These are phyloP conservation scores for Sinosuthora webbiana DNA, from an alignment of 2,113 vertebrate genomes.

Conservation along the genomic window DNA sequence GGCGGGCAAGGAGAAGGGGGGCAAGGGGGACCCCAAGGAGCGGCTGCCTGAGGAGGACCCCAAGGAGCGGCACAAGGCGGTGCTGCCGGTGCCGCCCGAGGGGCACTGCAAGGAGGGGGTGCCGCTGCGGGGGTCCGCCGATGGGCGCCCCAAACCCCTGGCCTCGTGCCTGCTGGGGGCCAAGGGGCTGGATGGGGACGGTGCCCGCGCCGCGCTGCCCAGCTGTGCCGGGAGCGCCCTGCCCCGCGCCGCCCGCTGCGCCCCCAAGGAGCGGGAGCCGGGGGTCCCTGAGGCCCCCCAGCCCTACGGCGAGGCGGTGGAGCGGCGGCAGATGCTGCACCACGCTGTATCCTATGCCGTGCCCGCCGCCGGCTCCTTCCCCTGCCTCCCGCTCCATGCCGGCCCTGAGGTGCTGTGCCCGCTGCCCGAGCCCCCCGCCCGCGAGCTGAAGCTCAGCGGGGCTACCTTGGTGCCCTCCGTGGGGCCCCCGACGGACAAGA, in stretches of 20 bases:
- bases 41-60: constrained; percentile 79
- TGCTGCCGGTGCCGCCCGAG: constrained; percentile 73
- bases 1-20: constrained; percentile 71
- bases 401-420: constrained; percentile 89
- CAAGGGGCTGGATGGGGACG: constrained; percentile 86
- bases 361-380: constrained; percentile 83
- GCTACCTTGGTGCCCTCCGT: constrained; percentile 90
- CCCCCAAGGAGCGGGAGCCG: constrained; percentile 79
- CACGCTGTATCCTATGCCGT: constrained; percentile 87
- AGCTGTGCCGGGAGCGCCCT: constrained; percentile 82
- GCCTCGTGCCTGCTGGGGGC: constrained; percentile 88
- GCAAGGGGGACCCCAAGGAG: constrained; percentile 84
- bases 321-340: constrained; percentile 88
- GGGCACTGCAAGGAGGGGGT: constrained; percentile 81
- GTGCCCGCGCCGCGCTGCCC: constrained; percentile 77
- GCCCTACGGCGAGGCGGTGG: constrained; percentile 87
- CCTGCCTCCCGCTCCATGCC: constrained; percentile 89
- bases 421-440: constrained; percentile 82
- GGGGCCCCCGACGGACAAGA: constrained; percentile 85
- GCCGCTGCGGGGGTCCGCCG: constrained; percentile 66
- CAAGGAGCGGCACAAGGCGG: constrained; percentile 85
- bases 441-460: constrained; percentile 86
- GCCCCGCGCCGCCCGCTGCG: constrained; percentile 70
- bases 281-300: constrained; percentile 83
- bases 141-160: constrained; percentile 80